Percentiles rank a stretch among this genome's conserved stretches.
Evolutionary conservation across 2,797 vertebrate genomes (phyloP).

Genomic region (Hydrolagus colliei): DNA sequence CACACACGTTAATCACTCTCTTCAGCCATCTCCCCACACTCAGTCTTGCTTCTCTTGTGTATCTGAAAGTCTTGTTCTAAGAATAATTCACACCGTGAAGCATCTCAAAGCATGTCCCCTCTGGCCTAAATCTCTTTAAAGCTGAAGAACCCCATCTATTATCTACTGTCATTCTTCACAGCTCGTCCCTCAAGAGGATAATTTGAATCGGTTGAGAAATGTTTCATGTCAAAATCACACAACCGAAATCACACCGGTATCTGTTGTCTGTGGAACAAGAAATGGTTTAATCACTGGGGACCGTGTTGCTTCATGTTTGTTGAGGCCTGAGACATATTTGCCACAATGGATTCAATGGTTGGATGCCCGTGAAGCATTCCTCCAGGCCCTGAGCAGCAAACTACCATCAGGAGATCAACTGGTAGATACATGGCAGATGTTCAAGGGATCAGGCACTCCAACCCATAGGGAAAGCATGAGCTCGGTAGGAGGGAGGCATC

Average conservation of each 20-base stretch:
- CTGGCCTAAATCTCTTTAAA: no score
- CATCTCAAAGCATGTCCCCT: no score
- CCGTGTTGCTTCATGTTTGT: not conserved
- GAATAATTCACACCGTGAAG: no score
- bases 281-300: no score
- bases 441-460: not conserved
- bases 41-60: no score
- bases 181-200: not conserved
- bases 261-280: not conserved
- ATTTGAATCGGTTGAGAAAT: not conserved
- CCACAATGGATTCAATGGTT: not conserved
- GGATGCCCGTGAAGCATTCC: not conserved
- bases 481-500: not conserved
- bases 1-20: no score
- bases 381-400: not conserved
- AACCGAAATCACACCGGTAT: not conserved
- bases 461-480: not conserved
- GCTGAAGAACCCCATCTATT: no score
- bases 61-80: no score
- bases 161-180: not conserved
- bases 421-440: not conserved
- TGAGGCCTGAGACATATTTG: not conserved
- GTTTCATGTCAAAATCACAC: not conserved
- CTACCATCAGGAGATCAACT: not conserved
- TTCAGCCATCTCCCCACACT: no score